Percentiles rank a stretch among this genome's conserved stretches.
Conservation (phyloP, 2,797 vertebrate genomes). For the Myotis findleyi region DNA sequence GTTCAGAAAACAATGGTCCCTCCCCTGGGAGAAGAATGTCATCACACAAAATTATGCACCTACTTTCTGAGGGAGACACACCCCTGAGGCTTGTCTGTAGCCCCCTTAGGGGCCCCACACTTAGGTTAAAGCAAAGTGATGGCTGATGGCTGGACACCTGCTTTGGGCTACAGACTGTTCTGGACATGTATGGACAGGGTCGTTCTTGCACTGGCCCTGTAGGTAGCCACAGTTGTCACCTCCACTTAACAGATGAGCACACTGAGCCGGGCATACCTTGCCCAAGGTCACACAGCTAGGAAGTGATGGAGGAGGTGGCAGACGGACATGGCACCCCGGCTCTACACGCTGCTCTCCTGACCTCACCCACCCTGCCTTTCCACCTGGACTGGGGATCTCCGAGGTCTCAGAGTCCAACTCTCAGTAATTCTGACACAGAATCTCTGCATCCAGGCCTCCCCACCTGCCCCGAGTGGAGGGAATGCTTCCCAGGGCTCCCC, state of each 20-base stretch:
- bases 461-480: too few relatives aligned
- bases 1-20: not conserved
- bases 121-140: not conserved
- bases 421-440: not conserved
- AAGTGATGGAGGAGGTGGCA: fast-evolving
- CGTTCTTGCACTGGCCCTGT: not conserved
- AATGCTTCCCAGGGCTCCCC: not conserved
- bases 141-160: not conserved
- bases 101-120: not conserved
- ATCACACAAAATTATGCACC: not conserved
- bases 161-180: not conserved
- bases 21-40: not conserved
- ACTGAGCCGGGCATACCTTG: not conserved
- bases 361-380: not conserved
- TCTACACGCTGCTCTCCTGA: fast-evolving
- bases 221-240: too few relatives aligned
- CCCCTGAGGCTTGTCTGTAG: not conserved
- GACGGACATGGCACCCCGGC: not conserved
- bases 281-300: not conserved
- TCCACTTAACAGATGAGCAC: not conserved
- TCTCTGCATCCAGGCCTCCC: not conserved
- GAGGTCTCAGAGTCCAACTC: fast-evolving
- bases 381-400: not conserved
- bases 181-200: not conserved
- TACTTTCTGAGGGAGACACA: not conserved